Base-by-base conservation (phyloP, 2,797 vertebrate species). In the Spinus pinus region DNA sequence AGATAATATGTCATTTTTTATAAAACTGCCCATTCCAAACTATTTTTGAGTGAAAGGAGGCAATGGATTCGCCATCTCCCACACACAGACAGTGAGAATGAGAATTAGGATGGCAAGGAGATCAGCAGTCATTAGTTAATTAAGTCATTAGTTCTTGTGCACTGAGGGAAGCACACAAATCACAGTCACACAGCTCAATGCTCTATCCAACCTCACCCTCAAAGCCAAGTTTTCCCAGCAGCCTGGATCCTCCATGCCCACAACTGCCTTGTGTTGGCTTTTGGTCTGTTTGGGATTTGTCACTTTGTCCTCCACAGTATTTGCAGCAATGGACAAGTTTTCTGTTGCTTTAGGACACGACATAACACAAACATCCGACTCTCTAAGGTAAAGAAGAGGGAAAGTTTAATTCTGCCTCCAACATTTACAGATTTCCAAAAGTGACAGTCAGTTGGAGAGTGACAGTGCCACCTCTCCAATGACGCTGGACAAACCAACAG, bases 301-400 rank as follows among this genome's bases (percentile, higher is more conserved):
- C 4, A n/a, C 20, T 49, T 80, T 82, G 89, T 23, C 14, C 53
- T 61, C 37, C 19, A 0, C 6, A 7, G 6, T 22, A 18, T 67
- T 81, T 84, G 8, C 14, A 58, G 23, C 21, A 61, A 58, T 30
- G 10, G 42, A 7, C 24, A 31, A 39, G 9, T 2, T 74, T 22
- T n/a, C 53, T n/a, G 31, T 14, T n/a, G 31, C 53, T 54, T 54
- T 54, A 10, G 53, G 53, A 22, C 53, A n/a, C 1, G 3, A 54
- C 31, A n/a, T 54, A 22, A n/a, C 2, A 2, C 13, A 1, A 13
- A n/a, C 9, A 4, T 31, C 22, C 9, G 20, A n/a, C 31, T 9
- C 31, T 14, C 20, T 14, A 22, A 22, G 31, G 53, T 14, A 54
- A 54, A 54, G 22, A 22, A n/a, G 53, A 54, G 31, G 20, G 31